Base-by-base conservation (phyloP, 2,888 invertebrate genomes). In the Lasioglossum pauxillum region DNA sequence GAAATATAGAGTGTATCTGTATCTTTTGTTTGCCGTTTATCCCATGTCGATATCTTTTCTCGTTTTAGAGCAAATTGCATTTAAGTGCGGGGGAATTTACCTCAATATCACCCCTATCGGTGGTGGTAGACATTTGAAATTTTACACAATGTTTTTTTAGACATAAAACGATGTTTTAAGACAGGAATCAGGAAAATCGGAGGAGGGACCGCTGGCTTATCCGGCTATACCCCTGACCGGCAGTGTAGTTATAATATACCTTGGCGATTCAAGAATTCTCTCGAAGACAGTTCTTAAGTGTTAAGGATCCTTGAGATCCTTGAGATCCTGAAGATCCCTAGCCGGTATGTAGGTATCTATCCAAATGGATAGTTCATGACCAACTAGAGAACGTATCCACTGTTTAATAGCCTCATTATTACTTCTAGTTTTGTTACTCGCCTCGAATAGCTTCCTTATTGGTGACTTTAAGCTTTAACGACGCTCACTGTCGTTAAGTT, bases 361-460 rank as follows among this genome's bases (percentile, higher is more conserved):
- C 19, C 67, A 35, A 67, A 19, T 35, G 67, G 31, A 31, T 67
- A 23, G 35, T 35, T 67, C 67, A 67, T 19, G 67, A 67, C 67
- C 67, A 19, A 4, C 67, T 10, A 35, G 67, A 35, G 67, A 35
- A 67, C 35, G 67, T 67, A 67, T 67, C 35, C 19, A 67, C 67
- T 67, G 67, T 67, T 67, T 67, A 67, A 67, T 67, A 35, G 31
- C 67, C 67, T 67, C 67, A 67, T 67, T 67, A 67, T 41, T 41
- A 41, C 60, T 75, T 35, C 75, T 57, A 75, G 57, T 75, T 38
- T 60, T 60, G 57, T 75, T 75, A 41, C 75, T 41, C n/a, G 41
- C n/a, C 16, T 38, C 60, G 19, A 60, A 60, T 75, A 35, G 67
- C 67, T 67, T 67, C 35, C 67, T 67, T 67, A 67, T 67, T 67